Percentiles rank a stretch among this genome's conserved stretches.
Conservation (phyloP, 2,113 vertebrate genomes). For the Pituophis catenifer region DNA sequence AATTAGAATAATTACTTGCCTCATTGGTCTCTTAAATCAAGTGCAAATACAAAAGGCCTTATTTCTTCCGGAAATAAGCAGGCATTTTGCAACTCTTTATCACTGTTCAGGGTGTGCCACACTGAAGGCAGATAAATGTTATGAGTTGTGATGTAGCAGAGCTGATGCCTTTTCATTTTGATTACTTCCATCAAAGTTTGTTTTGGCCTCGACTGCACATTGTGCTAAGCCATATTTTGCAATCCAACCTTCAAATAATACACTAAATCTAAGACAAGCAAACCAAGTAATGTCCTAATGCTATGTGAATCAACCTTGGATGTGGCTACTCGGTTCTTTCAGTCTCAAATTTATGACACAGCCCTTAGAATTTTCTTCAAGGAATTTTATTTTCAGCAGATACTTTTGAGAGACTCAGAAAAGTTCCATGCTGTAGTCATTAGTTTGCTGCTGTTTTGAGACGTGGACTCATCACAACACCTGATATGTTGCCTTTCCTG, state of each 20-base stretch:
- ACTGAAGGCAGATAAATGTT: neutral
- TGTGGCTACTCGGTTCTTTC: neutral
- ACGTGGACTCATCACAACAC: neutral
- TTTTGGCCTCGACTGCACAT: neutral
- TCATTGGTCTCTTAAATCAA: neutral
- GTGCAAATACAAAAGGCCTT: neutral
- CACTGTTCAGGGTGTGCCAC: neutral
- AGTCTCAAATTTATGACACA: neutral
- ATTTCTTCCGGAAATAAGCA: neutral
- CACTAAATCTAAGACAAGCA: neutral
- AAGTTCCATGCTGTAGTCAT: neutral
- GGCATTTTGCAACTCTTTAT: neutral
- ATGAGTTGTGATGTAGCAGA: neutral
- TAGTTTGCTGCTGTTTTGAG: neutral
- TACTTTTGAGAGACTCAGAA: neutral
- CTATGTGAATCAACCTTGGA: neutral
- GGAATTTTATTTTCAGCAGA: neutral
- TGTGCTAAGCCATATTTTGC: neutral
- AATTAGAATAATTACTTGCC: neutral
- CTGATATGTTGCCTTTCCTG: neutral
- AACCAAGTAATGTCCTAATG: neutral
- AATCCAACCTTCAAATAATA: neutral
- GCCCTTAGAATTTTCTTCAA: neutral
- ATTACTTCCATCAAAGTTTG: neutral
- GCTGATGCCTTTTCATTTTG: neutral